Conservation (phyloP, 2,113 vertebrate genomes). For the Todiramphus saurophagus region DNA sequence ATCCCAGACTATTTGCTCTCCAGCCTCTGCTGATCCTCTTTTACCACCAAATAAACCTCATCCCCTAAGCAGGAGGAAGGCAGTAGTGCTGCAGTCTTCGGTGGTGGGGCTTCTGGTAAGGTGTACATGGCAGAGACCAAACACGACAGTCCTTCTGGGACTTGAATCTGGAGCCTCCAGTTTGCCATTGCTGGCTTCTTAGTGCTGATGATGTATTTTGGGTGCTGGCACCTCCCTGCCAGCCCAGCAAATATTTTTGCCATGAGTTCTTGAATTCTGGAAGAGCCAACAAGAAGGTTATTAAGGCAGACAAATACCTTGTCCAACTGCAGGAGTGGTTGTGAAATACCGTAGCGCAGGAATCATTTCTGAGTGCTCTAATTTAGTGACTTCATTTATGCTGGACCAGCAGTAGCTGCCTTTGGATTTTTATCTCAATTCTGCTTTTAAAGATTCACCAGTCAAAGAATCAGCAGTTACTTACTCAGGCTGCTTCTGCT, state of each 20-base stretch:
- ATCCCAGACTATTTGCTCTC: not conserved
- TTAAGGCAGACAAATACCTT: not conserved
- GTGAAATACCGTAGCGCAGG: slow-evolving; percentile 1
- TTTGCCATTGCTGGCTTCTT: not conserved
- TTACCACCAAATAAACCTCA: not conserved
- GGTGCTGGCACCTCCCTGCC: slow-evolving; percentile 54
- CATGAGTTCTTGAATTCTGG: slow-evolving; percentile 43
- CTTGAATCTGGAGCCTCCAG: slow-evolving; percentile 30
- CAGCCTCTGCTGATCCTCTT: not conserved
- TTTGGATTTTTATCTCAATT: slow-evolving; percentile 12
- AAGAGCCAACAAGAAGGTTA: not conserved
- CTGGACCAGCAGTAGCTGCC: not conserved
- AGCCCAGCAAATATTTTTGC: slow-evolving; percentile 55
- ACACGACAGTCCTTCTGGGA: not conserved
- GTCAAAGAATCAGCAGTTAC: not conserved
- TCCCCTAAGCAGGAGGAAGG: not conserved
- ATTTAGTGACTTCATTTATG: not conserved
- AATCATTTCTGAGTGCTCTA: not conserved
- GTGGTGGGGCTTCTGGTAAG: not conserved
- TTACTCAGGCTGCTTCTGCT: not conserved
- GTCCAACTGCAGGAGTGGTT: not conserved
- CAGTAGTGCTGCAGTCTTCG: not conserved
- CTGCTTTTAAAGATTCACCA: not conserved
- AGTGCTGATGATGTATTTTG: slow-evolving; percentile 34
- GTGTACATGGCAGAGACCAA: not conserved